Evolutionary conservation across 2,113 vertebrate genomes (phyloP), one percentile per base, ranked within the genome.

Genomic region (Fulica atra): DNA sequence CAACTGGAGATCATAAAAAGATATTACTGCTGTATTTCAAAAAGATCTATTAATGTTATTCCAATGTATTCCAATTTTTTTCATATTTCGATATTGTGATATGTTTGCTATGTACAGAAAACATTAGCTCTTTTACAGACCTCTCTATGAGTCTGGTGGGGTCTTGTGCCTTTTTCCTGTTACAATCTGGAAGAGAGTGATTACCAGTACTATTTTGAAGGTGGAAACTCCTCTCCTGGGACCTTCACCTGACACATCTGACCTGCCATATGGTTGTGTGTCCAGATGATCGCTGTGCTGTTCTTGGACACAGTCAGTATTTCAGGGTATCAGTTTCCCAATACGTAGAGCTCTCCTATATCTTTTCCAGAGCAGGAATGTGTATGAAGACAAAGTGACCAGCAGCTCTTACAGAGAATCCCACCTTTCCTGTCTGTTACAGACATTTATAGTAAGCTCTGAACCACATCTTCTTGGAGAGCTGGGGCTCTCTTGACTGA

Each of bases 401-500:
- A 0, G 36, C 36, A 79, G 14, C 33, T 53, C 44, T 82, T 69
- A 46, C 60, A 46, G 31, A 35, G 36, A 16, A 28, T 83, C 23
- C 10, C 60, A 57, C 11, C 86, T 89, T 92, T 88, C 60, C 83
- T 81, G 40, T 28, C 33, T 60, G 17, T 73, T 86, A 33, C 54
- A 54, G n/a, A 16, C 3, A 4, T 42, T 56, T 74, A 53, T 26
- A 11, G 29, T 12, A 63, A 74, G 64, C 24, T 74, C 71, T 88
- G 88, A 48, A 29, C 19, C 28, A 35, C 3, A 3, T 19, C 42
- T 74, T 14, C 25, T 19, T 12, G 25, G 24, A 36, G 16, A 87
- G 29, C 20, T 1, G 0, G 11, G 38, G 10, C 7, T 57, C 8
- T 24, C 25, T 64, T 44, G 40, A 31, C 13, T 0, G 1, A 13